These are phyloP conservation scores for Vulpes vulpes DNA, from an alignment of 2,113 vertebrate genomes.

Conservation along the genomic window DNA sequence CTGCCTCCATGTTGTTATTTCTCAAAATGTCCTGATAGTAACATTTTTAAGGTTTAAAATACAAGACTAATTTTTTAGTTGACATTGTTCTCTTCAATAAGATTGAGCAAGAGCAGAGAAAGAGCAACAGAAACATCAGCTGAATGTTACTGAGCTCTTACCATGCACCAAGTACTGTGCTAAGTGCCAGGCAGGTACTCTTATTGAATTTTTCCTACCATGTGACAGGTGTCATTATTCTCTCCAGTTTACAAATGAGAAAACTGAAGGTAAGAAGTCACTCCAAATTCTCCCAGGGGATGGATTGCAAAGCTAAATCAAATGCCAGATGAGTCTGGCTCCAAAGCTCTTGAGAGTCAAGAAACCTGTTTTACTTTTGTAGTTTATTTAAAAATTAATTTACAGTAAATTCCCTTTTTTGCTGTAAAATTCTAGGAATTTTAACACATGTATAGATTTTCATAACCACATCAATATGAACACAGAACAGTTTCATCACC, in stretches of 20 bases:
- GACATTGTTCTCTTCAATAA: background rate
- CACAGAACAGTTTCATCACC: background rate
- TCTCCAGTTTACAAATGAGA: background rate
- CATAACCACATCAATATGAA: background rate
- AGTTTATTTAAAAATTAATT: conserved; percentile 15
- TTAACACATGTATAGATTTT: background rate
- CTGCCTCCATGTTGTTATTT: background rate
- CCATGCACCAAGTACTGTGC: no score
- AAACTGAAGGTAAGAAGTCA: background rate
- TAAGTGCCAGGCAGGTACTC: background rate
- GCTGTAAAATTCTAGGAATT: background rate
- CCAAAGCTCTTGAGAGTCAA: background rate
- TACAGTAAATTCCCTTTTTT: background rate
- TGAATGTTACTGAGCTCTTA: background rate
- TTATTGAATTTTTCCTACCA: background rate
- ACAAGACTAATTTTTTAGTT: background rate
- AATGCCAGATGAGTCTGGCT: background rate
- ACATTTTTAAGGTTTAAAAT: conserved; percentile 31
- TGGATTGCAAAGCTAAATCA: background rate
- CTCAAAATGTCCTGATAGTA: background rate
- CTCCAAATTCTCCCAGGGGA: background rate
- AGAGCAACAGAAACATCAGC: background rate
- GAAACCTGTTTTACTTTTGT: background rate
- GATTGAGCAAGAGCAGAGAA: background rate
- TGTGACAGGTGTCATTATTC: background rate